Conservation (phyloP, 30 jellyfish, hydroid and myxozoan genomes). For the Rhopilema esculentum region DNA sequence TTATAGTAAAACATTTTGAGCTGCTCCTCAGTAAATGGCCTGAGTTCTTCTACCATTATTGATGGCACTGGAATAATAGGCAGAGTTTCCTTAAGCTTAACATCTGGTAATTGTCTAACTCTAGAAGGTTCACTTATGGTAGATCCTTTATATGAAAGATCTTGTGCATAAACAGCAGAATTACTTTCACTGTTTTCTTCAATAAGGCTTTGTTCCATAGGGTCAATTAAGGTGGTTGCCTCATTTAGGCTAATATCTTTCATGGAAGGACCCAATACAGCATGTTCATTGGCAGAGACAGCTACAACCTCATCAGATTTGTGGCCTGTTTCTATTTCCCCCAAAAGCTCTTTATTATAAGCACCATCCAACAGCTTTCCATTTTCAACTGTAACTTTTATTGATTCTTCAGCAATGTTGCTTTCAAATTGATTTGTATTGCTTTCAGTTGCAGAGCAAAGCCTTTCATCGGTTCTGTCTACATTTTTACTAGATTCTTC, state of each 20-base stretch:
- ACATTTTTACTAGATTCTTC: background rate
- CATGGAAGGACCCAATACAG: background rate
- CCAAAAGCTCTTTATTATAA: background rate
- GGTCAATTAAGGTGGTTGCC: background rate
- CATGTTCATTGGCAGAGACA: background rate
- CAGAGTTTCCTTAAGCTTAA: background rate
- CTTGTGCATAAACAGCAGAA: background rate
- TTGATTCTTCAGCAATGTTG: background rate
- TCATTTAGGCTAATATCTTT: background rate
- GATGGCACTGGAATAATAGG: background rate
- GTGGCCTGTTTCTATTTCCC: background rate
- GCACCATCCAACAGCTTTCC: background rate
- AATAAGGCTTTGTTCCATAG: background rate
- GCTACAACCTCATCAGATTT: background rate
- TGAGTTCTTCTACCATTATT: background rate
- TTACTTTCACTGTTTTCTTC: no score
- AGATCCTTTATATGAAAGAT: background rate
- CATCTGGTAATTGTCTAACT: background rate
- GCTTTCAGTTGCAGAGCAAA: background rate
- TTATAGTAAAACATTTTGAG: conserved; percentile 54
- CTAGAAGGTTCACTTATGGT: background rate
- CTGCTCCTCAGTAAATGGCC: conserved; percentile 76
- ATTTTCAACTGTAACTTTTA: background rate
- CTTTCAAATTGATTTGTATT: no score
- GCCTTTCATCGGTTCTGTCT: background rate